Base-by-base conservation (phyloP, 2,888 invertebrate species). In the Blastobasis lacticolella region DNA sequence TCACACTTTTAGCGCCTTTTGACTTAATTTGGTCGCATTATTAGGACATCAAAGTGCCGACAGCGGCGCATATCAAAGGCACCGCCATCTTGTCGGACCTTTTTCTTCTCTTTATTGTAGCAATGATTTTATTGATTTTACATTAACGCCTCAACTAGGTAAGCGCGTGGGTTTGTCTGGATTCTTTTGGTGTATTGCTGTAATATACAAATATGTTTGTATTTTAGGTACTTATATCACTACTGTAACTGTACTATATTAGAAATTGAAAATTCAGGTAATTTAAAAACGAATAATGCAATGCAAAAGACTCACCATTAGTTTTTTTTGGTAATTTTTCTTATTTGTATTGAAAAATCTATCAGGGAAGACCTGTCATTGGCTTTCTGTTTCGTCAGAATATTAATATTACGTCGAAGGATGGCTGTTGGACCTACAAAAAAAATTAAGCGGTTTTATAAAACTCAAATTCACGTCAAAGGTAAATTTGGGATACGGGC, bases 41-140 rank as follows among this genome's bases (percentile, higher is more conserved):
- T 85, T 78, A 74, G 69, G 69, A 75, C 71, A 78, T 86, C 81
- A 86, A 86, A 86, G 81, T 53, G 75, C 86, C 85, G 85, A 76
- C 70, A 70, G 71, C 73, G 75, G 70, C 58, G 42, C 42, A 42
- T 70, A 76, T 86, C 81, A 84, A 82, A 85, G 66, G 60, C 58
- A 66, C 80, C 76, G 78, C 71, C 73, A 62, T 62, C 57, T 63
- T 57, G 50, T 57, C 57, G 60, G 55, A 55, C 54, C 52, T 60
- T 63, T 54, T 57, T 55, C 55, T 54, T 52, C 60, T 63, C 55
- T 58, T 63, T 59, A 63, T 64, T 63, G 65, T 63, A 58, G 61
- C 73, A 69, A 78, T 81, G 82, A 84, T 85, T 88, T 87, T 88
- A 88, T 88, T 88, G 87, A 87, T 87, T 87, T 81, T 86, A 76